A percentile compares a stretch with the other conserved stretches of the same genome.
Conservation (phyloP, 1,140 invertebrate genomes). For the Drosophila pandora region DNA sequence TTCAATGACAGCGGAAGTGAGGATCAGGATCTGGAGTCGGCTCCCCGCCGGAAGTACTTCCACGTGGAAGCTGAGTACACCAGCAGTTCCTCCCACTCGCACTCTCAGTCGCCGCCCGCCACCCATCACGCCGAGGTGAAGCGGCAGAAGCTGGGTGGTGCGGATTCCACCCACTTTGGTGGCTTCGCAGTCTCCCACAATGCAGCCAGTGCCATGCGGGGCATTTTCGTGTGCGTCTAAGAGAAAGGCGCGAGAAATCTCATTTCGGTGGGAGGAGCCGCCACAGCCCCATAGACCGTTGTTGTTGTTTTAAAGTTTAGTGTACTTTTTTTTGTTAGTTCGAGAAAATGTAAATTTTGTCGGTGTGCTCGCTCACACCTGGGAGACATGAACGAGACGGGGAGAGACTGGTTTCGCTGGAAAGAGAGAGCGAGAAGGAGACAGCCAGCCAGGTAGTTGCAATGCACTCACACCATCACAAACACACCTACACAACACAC, state of each 20-base stretch:
- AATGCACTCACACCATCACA: conserved; percentile 19
- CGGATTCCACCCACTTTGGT: conserved; percentile 44
- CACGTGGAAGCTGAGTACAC: conserved; percentile 68
- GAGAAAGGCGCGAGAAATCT: not conserved
- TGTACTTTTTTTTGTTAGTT: conserved; percentile 47
- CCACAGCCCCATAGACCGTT: conserved; percentile 2
- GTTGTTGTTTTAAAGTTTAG: conserved; percentile 50
- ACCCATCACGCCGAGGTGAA: conserved; percentile 48
- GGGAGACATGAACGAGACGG: conserved; percentile 23
- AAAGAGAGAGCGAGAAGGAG: conserved; percentile 46
- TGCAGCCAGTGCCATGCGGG: conserved; percentile 70
- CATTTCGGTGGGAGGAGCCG: conserved; percentile 51
- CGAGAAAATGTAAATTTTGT: conserved; percentile 47
- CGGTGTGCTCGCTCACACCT: conserved; percentile 49
- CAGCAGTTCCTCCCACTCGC: conserved; percentile 40
- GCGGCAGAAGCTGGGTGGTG: conserved; percentile 67
- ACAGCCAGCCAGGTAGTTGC: conserved; percentile 50
- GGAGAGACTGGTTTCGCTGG: conserved; percentile 26
- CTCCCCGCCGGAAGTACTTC: conserved; percentile 68
- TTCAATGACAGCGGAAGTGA: conserved; percentile 73
- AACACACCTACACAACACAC: conserved; percentile 18
- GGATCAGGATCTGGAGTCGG: conserved; percentile 60
- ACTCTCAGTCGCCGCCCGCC: conserved; percentile 17
- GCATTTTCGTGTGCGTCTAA: conserved; percentile 78
- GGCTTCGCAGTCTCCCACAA: conserved; percentile 64